Evolutionary conservation across 2,797 vertebrate genomes (phyloP).

Genomic region (Emys orbicularis): DNA sequence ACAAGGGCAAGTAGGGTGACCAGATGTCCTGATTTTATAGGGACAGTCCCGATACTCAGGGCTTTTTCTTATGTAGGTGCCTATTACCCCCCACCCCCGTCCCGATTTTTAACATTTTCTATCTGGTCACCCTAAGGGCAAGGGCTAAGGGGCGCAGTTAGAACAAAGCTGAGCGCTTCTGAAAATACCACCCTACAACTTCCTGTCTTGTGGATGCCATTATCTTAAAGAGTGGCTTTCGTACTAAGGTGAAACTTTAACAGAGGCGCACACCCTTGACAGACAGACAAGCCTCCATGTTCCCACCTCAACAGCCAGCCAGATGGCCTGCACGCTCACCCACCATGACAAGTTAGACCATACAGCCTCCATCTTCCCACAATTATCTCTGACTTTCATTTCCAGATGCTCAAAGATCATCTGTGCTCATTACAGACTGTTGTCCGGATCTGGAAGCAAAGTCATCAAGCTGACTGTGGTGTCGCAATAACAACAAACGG

Average conservation of each 20-base stretch:
- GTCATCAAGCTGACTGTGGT: background rate
- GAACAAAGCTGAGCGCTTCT: background rate
- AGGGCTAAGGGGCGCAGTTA: background rate
- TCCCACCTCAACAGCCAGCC: rapidly evolving
- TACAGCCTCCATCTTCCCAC: rapidly evolving
- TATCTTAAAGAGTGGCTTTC: background rate
- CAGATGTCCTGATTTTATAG: no score
- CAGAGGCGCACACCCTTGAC: rapidly evolving
- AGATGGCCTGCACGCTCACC: background rate
- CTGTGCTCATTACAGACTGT: background rate
- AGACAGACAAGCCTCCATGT: background rate
- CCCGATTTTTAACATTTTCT: no score
- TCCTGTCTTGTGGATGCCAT: background rate
- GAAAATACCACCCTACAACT: background rate
- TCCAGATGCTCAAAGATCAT: slow-evolving; percentile 14
- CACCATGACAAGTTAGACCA: background rate
- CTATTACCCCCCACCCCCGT: no score
- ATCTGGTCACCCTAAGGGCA: no score
- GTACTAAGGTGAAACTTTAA: background rate
- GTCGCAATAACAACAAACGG: slow-evolving; percentile 11
- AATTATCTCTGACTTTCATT: background rate
- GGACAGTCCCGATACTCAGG: no score
- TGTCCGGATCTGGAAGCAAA: background rate
- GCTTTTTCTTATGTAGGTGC: no score
- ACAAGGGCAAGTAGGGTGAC: no score